Conservation (phyloP, 2,113 vertebrate genomes). For the Microcebus lehilahytsara region DNA sequence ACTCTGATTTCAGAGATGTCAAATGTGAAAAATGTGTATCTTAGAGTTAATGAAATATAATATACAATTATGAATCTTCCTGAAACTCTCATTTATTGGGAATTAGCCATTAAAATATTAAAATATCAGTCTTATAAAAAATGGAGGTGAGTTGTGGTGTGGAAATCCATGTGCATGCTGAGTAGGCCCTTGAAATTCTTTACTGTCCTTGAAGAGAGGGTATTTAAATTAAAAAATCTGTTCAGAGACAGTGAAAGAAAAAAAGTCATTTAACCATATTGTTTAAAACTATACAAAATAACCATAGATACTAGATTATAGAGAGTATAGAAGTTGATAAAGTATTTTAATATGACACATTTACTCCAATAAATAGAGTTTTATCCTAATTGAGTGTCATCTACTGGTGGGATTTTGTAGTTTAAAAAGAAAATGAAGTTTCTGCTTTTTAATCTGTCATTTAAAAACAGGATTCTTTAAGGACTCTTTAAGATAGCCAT, state of each 20-base stretch:
- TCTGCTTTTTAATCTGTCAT: neutral
- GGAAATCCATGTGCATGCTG: neutral
- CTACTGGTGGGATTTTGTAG: neutral
- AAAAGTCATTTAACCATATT: neutral
- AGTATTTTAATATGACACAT: neutral
- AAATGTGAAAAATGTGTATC: slow-evolving; percentile 19
- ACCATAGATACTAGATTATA: neutral
- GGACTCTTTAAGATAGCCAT: neutral
- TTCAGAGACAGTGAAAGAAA: too few species aligned
- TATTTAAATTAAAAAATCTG: neutral
- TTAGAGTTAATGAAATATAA: slow-evolving; percentile 46
- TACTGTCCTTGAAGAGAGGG: neutral
- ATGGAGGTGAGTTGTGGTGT: neutral
- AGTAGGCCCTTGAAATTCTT: neutral
- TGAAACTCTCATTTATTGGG: neutral
- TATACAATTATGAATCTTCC: slow-evolving; percentile 1
- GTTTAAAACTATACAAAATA: slow-evolving; percentile 12
- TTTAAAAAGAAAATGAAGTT: slow-evolving; percentile 25
- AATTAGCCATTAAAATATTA: neutral
- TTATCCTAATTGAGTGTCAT: neutral
- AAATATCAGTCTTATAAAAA: slow-evolving; percentile 26
- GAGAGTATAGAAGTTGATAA: slow-evolving; percentile 4
- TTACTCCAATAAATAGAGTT: slow-evolving; percentile 30
- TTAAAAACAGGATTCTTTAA: slow-evolving; percentile 19
- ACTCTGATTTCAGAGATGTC: neutral